A percentile compares a stretch with the other conserved stretches of the same genome.
Evolutionary conservation across 2,797 vertebrate species (phyloP).

Genomic region (Catharus ustulatus): DNA sequence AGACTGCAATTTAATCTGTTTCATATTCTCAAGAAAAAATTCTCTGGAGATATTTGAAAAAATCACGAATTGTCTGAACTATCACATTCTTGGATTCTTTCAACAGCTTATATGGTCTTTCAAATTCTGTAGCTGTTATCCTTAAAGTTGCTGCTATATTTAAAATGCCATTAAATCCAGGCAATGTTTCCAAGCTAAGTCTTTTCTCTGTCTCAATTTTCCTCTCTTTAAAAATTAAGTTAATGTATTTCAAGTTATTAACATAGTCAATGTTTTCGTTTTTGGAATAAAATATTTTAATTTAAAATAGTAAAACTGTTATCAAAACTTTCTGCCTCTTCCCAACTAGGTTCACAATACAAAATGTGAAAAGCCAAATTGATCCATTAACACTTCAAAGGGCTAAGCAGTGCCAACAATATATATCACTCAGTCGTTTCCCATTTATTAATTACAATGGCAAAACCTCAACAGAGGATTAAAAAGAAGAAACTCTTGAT

Average conservation of each 20-base stretch:
- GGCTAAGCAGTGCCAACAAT: not conserved
- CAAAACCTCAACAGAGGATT: not conserved
- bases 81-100: not conserved
- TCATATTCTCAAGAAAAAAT: not conserved
- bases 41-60: constrained; percentile 23
- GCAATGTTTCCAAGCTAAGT: not conserved
- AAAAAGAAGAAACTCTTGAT: not conserved
- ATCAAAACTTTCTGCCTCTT: not conserved
- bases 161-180: constrained; percentile 20
- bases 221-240: not conserved
- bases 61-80: not conserved
- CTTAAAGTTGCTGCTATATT: not conserved
- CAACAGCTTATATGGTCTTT: not conserved
- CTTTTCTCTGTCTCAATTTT: not conserved
- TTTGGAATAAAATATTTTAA: not conserved
- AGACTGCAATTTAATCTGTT: not conserved
- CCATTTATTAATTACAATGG: not conserved
- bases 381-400: constrained; percentile 22
- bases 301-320: not conserved
- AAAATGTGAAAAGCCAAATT: not conserved
- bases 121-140: not conserved
- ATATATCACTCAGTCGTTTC: not conserved
- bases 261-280: not conserved
- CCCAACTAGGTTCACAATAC: not conserved
- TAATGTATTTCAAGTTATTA: not conserved